Evolutionary conservation across 1,140 invertebrate species (phyloP), one percentile per base, ranked within the genome.

Genomic region (Camponotus vicinus): DNA sequence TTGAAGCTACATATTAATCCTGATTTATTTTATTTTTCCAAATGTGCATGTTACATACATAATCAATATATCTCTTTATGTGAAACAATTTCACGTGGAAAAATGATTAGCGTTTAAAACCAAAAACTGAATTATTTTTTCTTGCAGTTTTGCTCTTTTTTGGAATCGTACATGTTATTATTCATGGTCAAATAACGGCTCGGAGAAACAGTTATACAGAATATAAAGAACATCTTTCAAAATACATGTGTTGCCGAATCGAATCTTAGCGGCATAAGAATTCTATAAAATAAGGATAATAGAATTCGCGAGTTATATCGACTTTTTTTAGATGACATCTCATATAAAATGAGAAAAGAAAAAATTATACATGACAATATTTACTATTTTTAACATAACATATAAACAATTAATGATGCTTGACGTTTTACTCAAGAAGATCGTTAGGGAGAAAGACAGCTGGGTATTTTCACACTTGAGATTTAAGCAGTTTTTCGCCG

Each of bases 401-500:
- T 18, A 37, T 37, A 66, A 13, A 5, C 76, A 71, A 83, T 80
- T 82, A 63, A 83, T 45, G 69, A 63, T 57, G 32, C 79, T 21
- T 40, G 52, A 82, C 37, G 13, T 75, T 45, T 75, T 83, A 63
- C 55, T 83, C 40, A 83, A 70, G 67, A 83, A 86, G 78, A 40
- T 82, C 66, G 66, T 83, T 70, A 86, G 55, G 18, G 42, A 70
- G 61, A 59, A 67, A 61, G 84, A 80, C 40, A 67, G 82, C 76
- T 57, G 64, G 59, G 69, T 83, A 83, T 83, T 75, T 83, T 83
- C 79, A 83, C 79, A 83, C 79, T 83, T 57, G 21, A 83, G 79
- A 83, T 83, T 83, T 42, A 61, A 83, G 79, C 79, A 83, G 79
- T 83, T 83, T 83, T 83, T 83, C 79, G 55, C 42, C n/a, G 75